Evolutionary conservation across 53 echinoderm and acorn worm genomes (phyloP).

Genomic region (Holothuria leucospilota): DNA sequence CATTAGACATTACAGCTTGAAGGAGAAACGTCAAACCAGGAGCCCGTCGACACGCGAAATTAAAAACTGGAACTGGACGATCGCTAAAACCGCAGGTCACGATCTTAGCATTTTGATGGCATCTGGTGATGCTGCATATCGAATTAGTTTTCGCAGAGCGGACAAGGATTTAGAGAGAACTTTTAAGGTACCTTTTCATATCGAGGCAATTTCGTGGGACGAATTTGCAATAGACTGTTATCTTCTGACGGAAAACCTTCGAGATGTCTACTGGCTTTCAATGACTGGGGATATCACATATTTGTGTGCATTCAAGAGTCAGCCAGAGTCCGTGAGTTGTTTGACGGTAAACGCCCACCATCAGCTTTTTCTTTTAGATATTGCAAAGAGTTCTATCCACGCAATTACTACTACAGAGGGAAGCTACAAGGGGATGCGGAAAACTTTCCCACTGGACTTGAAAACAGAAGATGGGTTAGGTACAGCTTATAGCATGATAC

Average conservation of each 20-base stretch:
- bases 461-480: too few relatives aligned
- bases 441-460: too few relatives aligned
- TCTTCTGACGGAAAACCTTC: background rate
- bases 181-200: background rate
- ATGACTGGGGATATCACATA: conserved; percentile 7
- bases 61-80: background rate
- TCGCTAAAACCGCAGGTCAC: conserved; percentile 7
- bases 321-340: background rate
- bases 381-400: background rate
- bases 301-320: background rate
- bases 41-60: background rate
- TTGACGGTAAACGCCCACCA: background rate
- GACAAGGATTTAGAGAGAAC: background rate
- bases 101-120: conserved; percentile 23
- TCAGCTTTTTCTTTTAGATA: background rate
- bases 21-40: background rate
- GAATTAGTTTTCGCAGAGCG: conserved; percentile 12
- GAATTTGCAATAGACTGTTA: conserved; percentile 37
- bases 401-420: too few relatives aligned
- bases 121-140: background rate
- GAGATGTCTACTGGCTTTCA: conserved; percentile 27
- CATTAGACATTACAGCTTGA: conserved; percentile 18
- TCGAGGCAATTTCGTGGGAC: conserved; percentile 33
- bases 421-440: too few relatives aligned
- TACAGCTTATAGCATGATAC: too few relatives aligned